A percentile compares a stretch with the other conserved stretches of the same genome.
phyloP scores from a whole-genome alignment of 2,113 vertebrate species.

The Dasyprocta punctata region DNA sequence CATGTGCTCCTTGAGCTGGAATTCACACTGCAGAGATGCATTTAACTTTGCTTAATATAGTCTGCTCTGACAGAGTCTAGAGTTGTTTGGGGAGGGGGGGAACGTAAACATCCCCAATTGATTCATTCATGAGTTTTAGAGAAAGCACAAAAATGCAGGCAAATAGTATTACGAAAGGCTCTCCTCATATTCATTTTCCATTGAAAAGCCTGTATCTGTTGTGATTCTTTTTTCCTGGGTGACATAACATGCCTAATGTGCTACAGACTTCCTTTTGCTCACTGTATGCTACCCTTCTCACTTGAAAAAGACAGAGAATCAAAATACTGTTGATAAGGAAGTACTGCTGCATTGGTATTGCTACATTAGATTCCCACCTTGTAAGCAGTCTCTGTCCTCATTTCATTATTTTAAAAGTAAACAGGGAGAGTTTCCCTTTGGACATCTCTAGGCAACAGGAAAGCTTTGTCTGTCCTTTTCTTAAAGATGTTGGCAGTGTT shows the following conservation, averaged over 20 bases:
- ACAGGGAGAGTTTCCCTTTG: neutral
- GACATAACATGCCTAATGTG: neutral
- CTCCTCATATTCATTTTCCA: neutral
- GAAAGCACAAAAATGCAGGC: neutral
- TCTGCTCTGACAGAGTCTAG: neutral
- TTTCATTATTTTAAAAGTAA: neutral
- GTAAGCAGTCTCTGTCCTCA: neutral
- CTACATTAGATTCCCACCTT: neutral
- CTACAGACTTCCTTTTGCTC: neutral
- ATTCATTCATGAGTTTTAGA: neutral
- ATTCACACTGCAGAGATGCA: neutral
- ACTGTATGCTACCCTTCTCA: neutral
- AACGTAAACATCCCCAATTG: neutral
- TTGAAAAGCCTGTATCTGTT: neutral
- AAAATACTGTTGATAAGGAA: neutral
- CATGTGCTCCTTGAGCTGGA: neutral
- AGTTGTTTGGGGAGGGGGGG: neutral
- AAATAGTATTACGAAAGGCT: neutral
- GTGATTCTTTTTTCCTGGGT: neutral
- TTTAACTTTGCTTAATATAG: neutral
- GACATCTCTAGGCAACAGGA: neutral
- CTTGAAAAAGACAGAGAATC: neutral
- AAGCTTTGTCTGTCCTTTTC: neutral
- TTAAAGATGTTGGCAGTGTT: neutral
- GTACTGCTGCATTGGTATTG: neutral